phyloP scores from a whole-genome alignment of 1,140 invertebrate genomes.

The Platyscapa corneri region DNA sequence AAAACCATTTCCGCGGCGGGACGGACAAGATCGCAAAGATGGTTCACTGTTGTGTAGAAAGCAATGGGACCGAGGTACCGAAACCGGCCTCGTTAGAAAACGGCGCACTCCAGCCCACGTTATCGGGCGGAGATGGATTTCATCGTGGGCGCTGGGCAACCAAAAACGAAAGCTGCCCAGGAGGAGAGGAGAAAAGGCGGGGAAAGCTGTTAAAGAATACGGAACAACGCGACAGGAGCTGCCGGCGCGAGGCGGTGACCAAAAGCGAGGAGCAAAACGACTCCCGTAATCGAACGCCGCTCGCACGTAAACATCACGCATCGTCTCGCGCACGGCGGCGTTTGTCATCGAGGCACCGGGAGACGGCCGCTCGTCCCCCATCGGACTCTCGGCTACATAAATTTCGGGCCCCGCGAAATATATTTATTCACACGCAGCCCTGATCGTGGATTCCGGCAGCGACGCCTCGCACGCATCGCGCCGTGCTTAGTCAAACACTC shows the following conservation, averaged over 20 bases:
- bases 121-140: not conserved
- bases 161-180: not conserved
- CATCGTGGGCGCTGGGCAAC: too few relatives aligned
- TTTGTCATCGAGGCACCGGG: too few relatives aligned
- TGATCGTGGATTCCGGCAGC: constrained; percentile 21
- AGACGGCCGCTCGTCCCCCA: too few relatives aligned
- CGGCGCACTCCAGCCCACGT: not conserved
- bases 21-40: not conserved
- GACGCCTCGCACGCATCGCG: not conserved
- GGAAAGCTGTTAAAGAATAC: not conserved
- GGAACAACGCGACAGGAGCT: too few relatives aligned
- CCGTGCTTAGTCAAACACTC: constrained; percentile 25
- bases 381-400: too few relatives aligned
- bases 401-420: too few relatives aligned
- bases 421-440: too few relatives aligned
- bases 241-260: too few relatives aligned
- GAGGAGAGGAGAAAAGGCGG: not conserved
- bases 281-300: too few relatives aligned
- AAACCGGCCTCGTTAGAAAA: not conserved
- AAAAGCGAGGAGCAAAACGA: too few relatives aligned
- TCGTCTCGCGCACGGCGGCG: too few relatives aligned
- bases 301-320: too few relatives aligned
- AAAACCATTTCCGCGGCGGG: not conserved
- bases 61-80: not conserved
- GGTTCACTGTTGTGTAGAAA: not conserved